phyloP scores from a whole-genome alignment of 2,888 invertebrate species.

The Nymphalis c-album region DNA sequence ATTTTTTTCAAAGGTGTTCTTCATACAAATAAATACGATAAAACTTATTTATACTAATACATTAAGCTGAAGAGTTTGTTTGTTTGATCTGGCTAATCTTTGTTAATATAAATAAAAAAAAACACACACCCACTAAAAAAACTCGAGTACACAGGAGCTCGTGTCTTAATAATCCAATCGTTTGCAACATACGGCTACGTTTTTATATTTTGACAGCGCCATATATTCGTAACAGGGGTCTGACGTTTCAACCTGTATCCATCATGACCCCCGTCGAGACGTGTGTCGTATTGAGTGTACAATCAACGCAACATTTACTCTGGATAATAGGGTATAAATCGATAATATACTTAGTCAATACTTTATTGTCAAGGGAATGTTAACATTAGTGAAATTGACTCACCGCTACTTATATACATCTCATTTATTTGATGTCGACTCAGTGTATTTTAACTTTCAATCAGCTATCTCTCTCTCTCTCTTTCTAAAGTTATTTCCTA shows the following conservation, averaged over 20 bases:
- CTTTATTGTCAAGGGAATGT: conserved; percentile 19
- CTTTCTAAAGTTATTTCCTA: too few species aligned
- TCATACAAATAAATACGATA: too few species aligned
- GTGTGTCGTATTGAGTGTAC: conserved; percentile 20
- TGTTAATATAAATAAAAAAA: neutral
- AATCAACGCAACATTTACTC: conserved; percentile 26
- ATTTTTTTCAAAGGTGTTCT: too few species aligned
- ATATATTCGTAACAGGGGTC: conserved; percentile 22
- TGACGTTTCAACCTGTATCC: conserved; percentile 24
- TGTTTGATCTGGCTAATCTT: too few species aligned
- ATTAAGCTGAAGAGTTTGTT: too few species aligned
- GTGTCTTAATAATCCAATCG: conserved; percentile 5
- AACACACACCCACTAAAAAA: neutral
- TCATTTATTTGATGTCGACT: too few species aligned
- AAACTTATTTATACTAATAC: too few species aligned
- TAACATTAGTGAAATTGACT: conserved; percentile 5
- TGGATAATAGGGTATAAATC: conserved; percentile 14
- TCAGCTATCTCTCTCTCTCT: too few species aligned
- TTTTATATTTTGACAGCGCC: conserved; percentile 22
- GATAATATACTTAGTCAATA: conserved; percentile 17
- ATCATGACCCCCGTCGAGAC: conserved; percentile 12
- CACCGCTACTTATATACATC: neutral
- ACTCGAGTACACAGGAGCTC: neutral
- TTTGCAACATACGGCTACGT: conserved; percentile 18
- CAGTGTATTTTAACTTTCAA: too few species aligned